These are phyloP conservation scores for Myotis findleyi DNA, from an alignment of 2,797 vertebrate genomes.

Conservation along the genomic window DNA sequence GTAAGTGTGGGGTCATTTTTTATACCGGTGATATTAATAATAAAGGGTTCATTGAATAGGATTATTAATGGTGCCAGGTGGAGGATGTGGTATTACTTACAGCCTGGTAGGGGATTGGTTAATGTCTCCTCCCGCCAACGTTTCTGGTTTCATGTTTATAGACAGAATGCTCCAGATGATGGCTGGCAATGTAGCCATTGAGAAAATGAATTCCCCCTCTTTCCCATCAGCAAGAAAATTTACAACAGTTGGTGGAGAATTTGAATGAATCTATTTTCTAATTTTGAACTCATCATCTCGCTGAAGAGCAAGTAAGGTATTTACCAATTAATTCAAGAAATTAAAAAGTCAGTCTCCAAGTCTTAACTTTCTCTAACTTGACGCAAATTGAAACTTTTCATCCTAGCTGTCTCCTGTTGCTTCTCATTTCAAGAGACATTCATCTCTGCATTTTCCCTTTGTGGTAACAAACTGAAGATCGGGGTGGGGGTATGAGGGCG, in stretches of 20 bases:
- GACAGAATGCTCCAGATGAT: constrained; percentile 74
- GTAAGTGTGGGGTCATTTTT: constrained; percentile 81
- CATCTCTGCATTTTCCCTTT: constrained; percentile 60
- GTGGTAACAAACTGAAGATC: constrained; percentile 69
- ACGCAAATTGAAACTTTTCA: constrained; percentile 21
- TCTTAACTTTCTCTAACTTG: constrained; percentile 43
- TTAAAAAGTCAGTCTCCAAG: constrained; percentile 40
- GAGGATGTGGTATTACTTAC: constrained; percentile 78
- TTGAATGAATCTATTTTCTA: constrained; percentile 76
- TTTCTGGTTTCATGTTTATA: constrained; percentile 78
- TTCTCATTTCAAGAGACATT: constrained; percentile 43
- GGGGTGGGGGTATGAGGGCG: too few species aligned
- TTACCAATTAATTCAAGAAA: constrained; percentile 70
- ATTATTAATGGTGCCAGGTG: constrained; percentile 85
- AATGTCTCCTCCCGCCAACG: constrained; percentile 75
- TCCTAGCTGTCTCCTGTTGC: constrained; percentile 15
- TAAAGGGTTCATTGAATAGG: constrained; percentile 81
- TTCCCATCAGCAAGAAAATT: constrained; percentile 74
- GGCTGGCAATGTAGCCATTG: constrained; percentile 52
- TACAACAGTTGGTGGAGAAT: constrained; percentile 75
- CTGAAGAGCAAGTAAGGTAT: constrained; percentile 63
- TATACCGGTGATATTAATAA: constrained; percentile 82
- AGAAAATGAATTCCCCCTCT: constrained; percentile 55
- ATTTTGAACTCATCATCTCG: constrained; percentile 65
- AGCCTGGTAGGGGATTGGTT: constrained; percentile 80